phyloP scores from a whole-genome alignment of 2,797 vertebrate species.

The Astyanax mexicanus region DNA sequence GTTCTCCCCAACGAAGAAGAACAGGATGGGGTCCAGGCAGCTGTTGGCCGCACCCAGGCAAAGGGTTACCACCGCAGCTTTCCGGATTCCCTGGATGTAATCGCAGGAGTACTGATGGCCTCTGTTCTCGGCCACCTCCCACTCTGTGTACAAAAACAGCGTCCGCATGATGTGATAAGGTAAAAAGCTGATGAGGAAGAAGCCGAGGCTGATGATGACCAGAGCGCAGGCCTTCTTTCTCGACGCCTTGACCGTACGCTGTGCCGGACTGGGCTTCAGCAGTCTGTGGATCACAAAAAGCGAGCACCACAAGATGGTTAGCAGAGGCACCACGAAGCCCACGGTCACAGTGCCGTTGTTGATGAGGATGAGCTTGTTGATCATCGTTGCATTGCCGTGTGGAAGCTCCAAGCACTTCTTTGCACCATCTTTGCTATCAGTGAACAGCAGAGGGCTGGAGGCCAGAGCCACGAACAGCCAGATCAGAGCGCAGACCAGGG shows the following conservation, averaged over 20 bases:
- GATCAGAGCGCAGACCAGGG: constrained; percentile 64
- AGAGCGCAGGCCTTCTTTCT: constrained; percentile 75
- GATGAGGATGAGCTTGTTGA: constrained; percentile 57
- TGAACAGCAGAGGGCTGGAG: constrained; percentile 61
- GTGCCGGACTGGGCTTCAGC: constrained; percentile 50
- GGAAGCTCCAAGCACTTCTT: constrained; percentile 73
- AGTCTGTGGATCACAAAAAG: constrained; percentile 69
- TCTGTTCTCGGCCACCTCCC: neutral
- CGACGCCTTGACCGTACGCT: constrained; percentile 16
- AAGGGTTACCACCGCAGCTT: constrained; percentile 67
- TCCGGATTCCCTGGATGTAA: constrained; percentile 60
- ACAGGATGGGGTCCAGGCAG: constrained; percentile 80
- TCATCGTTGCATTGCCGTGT: neutral
- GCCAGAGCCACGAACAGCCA: constrained; percentile 72
- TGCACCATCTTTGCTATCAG: neutral
- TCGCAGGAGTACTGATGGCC: neutral
- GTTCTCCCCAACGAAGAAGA: constrained; percentile 80
- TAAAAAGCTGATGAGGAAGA: constrained; percentile 81
- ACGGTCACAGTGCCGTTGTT: constrained; percentile 66
- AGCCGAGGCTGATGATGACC: constrained; percentile 72
- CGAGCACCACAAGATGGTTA: constrained; percentile 72
- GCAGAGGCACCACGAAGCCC: constrained; percentile 75
- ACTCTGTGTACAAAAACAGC: constrained; percentile 61
- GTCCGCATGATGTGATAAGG: constrained; percentile 78
- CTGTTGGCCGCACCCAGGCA: constrained; percentile 75